These are phyloP conservation scores for Sphenodon punctatus DNA, from an alignment of 2,797 vertebrate species.

Conservation along the genomic window DNA sequence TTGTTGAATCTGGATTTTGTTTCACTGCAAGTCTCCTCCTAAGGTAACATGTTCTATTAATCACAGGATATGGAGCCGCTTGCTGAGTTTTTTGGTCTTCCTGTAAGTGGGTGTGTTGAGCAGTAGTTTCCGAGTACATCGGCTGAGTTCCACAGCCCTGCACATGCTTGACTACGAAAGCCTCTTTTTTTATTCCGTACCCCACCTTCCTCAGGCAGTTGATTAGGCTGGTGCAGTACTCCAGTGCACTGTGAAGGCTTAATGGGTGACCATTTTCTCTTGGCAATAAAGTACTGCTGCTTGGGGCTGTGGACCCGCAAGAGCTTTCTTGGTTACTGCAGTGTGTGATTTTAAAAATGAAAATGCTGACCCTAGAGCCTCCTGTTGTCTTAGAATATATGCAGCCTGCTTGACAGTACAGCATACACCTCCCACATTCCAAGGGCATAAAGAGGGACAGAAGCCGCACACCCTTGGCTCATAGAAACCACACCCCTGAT, in stretches of 20 bases:
- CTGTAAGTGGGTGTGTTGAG: rapidly evolving
- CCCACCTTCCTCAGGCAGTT: background rate
- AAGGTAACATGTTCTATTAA: rapidly evolving
- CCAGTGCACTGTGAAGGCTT: background rate
- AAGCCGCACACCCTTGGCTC: too few species aligned
- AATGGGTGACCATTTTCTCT: background rate
- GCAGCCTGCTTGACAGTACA: too few species aligned
- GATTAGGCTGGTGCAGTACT: too few species aligned
- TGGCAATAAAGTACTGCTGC: too few species aligned
- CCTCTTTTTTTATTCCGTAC: background rate
- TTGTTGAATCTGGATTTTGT: background rate
- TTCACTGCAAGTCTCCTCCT: too few species aligned
- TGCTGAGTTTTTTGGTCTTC: background rate
- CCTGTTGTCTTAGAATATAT: too few species aligned
- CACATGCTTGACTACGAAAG: background rate
- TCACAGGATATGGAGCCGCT: background rate
- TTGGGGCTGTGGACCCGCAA: too few species aligned
- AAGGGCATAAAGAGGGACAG: too few species aligned
- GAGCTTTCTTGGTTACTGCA: background rate
- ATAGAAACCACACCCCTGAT: too few species aligned
- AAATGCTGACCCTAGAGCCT: rapidly evolving
- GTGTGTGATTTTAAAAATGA: rapidly evolving
- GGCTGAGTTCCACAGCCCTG: rapidly evolving
- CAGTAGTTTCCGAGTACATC: background rate
- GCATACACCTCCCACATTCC: too few species aligned